Evolutionary conservation across 1,140 invertebrate species (phyloP).

Genomic region (Lepidurus arcticus): DNA sequence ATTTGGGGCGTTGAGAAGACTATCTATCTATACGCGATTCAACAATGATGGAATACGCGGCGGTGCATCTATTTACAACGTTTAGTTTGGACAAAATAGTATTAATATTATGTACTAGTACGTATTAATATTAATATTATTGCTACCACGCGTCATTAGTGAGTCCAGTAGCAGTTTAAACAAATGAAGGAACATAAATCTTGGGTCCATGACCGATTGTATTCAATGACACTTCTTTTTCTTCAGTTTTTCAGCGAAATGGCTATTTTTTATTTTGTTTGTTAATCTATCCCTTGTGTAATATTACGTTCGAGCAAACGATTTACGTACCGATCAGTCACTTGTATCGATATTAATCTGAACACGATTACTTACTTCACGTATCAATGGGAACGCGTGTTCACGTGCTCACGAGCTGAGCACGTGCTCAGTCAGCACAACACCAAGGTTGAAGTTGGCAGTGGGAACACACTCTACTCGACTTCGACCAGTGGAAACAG

Average conservation of each 20-base stretch:
- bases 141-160: background rate
- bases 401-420: too few species aligned
- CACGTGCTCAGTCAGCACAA: too few species aligned
- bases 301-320: too few species aligned
- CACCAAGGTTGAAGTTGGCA: too few species aligned
- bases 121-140: too few species aligned
- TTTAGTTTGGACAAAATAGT: background rate
- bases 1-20: background rate
- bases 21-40: background rate
- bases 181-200: background rate
- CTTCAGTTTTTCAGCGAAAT: background rate
- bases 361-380: too few species aligned
- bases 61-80: background rate
- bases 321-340: too few species aligned
- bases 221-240: background rate
- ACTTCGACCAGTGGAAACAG: too few species aligned
- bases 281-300: too few species aligned
- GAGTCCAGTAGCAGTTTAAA: slow-evolving; percentile 1
- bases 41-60: background rate
- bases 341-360: too few species aligned
- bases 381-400: too few species aligned
- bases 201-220: background rate
- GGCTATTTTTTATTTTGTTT: background rate
- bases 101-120: background rate
- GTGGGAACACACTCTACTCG: too few species aligned